Conservation (phyloP, 2,113 vertebrate species). For the Pampusana beccarii region DNA sequence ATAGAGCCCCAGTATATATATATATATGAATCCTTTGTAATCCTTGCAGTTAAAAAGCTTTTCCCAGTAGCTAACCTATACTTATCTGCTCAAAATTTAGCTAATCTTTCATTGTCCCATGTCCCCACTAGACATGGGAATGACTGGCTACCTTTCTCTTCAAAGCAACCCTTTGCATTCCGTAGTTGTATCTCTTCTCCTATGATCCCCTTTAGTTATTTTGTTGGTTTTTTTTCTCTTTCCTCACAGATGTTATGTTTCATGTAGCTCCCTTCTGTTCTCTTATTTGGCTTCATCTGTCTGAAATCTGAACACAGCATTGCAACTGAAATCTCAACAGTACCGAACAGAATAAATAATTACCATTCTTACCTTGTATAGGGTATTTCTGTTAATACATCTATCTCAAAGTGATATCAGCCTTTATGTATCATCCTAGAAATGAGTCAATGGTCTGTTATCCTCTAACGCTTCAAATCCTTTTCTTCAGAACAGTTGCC, state of each 20-base stretch:
- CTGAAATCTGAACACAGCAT: background rate
- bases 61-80: background rate
- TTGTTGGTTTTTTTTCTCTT: background rate
- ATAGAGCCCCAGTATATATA: background rate
- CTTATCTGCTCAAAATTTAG: background rate
- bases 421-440: background rate
- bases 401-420: background rate
- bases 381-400: background rate
- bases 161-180: background rate
- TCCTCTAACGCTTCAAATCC: background rate
- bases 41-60: conserved; percentile 16
- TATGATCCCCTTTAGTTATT: conserved; percentile 2
- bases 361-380: background rate
- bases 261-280: background rate
- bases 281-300: conserved; percentile 20
- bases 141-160: background rate
- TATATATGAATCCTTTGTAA: conserved; percentile 55
- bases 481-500: background rate
- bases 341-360: conserved; percentile 21
- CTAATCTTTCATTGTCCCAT: background rate
- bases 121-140: background rate
- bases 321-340: conserved; percentile 20
- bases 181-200: background rate
- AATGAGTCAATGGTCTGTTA: background rate
- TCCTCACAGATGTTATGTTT: background rate